Conservation (phyloP, 2,113 vertebrate genomes). For the Erpornis zantholeuca region DNA sequence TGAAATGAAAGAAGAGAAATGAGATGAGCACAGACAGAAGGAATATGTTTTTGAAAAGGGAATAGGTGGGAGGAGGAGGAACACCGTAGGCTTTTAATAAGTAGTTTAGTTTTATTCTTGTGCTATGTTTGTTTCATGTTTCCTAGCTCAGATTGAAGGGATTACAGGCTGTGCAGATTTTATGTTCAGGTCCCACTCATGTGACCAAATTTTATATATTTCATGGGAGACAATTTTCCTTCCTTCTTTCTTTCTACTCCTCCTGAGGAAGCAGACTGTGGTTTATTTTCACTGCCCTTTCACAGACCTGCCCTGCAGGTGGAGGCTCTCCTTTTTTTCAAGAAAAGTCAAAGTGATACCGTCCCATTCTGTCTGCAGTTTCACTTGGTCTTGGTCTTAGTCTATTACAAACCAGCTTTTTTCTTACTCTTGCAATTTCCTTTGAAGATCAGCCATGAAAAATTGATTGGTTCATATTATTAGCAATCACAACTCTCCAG, state of each 20-base stretch:
- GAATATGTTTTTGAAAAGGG: conserved; percentile 56
- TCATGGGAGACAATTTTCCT: background rate
- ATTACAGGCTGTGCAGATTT: conserved; percentile 22
- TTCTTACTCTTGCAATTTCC: background rate
- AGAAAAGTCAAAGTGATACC: background rate
- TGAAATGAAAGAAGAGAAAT: conserved; percentile 29
- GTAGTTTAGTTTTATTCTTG: conserved; percentile 58
- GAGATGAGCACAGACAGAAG: conserved; percentile 47
- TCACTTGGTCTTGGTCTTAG: background rate
- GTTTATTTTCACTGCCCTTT: background rate
- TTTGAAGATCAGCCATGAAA: conserved; percentile 29
- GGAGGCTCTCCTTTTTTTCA: background rate
- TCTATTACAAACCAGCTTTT: background rate
- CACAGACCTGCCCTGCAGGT: background rate
- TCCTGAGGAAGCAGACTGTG: background rate
- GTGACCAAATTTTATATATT: background rate
- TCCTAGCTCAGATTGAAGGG: conserved; percentile 42
- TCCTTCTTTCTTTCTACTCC: background rate
- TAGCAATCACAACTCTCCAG: background rate
- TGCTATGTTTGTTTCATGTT: conserved; percentile 45
- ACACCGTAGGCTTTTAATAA: conserved; percentile 57
- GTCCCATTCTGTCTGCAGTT: background rate
- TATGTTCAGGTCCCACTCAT: background rate
- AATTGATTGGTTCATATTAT: conserved; percentile 12
- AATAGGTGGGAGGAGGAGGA: conserved; percentile 61